A percentile compares a stretch with the other conserved stretches of the same genome.
Conservation (phyloP, 2,888 invertebrate genomes). For the Pristionchus fissidentatus region DNA sequence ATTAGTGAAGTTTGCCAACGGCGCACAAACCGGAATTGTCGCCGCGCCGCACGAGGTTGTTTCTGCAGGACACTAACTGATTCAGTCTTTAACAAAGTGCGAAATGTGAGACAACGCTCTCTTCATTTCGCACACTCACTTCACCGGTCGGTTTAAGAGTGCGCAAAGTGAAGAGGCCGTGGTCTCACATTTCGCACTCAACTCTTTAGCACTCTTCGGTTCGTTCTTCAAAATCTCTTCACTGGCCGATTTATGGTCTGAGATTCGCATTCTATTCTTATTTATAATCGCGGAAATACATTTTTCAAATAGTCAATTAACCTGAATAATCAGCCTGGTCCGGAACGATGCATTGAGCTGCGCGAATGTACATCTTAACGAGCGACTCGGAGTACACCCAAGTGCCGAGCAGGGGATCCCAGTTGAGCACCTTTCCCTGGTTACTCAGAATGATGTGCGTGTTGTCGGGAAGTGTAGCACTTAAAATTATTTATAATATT, state of each 20-base stretch:
- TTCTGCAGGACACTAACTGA: no score
- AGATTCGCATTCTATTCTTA: not conserved
- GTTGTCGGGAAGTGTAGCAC: not conserved
- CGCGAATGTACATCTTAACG: not conserved
- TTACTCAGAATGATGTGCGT: not conserved
- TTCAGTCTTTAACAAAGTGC: no score
- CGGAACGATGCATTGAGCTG: not conserved
- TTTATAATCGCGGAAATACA: not conserved
- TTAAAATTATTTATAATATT: not conserved
- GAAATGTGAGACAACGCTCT: no score
- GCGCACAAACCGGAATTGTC: no score
- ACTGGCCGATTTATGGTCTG: not conserved
- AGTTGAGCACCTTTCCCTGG: not conserved
- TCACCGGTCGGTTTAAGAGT: no score
- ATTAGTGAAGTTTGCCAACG: no score
- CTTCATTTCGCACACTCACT: no score
- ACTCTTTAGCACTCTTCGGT: no score
- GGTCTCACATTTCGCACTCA: no score
- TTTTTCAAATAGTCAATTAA: not conserved
- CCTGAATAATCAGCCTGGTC: not conserved
- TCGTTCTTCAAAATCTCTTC: not conserved
- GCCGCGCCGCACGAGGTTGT: no score
- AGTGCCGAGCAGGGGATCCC: not conserved
- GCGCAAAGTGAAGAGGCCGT: no score
- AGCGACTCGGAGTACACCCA: not conserved